Percentiles rank a stretch among this genome's conserved stretches.
Conservation (phyloP, 2,888 invertebrate genomes). For the Philonicus albiceps region DNA sequence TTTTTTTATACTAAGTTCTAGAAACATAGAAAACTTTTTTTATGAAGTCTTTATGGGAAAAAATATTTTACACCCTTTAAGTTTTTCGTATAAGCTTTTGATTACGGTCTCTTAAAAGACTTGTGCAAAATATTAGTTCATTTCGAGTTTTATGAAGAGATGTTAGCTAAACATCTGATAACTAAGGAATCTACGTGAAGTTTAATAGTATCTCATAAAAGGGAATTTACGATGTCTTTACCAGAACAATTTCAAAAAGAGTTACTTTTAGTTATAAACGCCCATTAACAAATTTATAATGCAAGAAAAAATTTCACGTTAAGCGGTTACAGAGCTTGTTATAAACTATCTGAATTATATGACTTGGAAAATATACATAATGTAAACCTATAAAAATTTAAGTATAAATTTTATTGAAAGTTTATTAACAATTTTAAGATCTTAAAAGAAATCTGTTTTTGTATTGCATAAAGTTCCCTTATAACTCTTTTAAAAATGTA, state of each 20-base stretch:
- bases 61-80: not conserved
- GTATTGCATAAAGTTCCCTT: not conserved
- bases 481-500: not conserved
- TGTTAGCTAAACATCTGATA: not conserved
- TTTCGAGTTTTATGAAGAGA: not conserved
- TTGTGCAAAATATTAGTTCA: not conserved
- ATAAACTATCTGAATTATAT: not conserved
- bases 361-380: not conserved
- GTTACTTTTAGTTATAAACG: not conserved
- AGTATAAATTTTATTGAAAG: not conserved
- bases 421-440: not conserved
- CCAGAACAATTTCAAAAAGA: not conserved
- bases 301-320: not conserved
- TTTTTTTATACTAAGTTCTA: not conserved
- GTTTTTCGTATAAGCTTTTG: not conserved
- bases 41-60: not conserved
- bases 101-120: not conserved
- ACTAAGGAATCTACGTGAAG: not conserved
- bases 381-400: not conserved
- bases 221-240: not conserved
- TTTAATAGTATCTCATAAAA: not conserved
- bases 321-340: not conserved
- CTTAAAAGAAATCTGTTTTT: not conserved
- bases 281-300: not conserved
- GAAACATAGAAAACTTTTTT: not conserved